These are phyloP conservation scores for Lagodon rhomboides DNA, from an alignment of 2,797 vertebrate genomes.

Conservation along the genomic window DNA sequence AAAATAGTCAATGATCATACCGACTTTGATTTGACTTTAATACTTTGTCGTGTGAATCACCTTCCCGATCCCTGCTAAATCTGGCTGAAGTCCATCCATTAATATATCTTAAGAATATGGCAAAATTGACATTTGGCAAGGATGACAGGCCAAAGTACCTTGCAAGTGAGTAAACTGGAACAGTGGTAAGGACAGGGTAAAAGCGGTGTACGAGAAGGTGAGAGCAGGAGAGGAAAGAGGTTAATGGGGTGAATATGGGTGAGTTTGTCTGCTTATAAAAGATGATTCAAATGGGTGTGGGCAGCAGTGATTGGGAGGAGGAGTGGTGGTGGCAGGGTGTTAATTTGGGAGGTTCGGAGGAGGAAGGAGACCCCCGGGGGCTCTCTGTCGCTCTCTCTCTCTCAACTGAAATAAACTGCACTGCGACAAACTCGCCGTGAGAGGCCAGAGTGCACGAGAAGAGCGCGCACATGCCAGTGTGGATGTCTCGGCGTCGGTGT, in stretches of 20 bases:
- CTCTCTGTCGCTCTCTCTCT: slow-evolving; percentile 18
- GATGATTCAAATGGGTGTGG: slow-evolving; percentile 40
- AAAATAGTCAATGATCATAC: not conserved
- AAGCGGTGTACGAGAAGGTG: slow-evolving; percentile 27
- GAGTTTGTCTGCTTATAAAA: slow-evolving; percentile 27
- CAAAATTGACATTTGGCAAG: slow-evolving; percentile 9
- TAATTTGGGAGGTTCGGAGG: slow-evolving; percentile 62
- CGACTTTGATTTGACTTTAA: slow-evolving; percentile 5
- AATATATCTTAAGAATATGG: slow-evolving; percentile 1
- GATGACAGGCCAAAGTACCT: not conserved
- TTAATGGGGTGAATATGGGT: slow-evolving; percentile 24
- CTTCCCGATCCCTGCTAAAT: not conserved
- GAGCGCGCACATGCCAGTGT: slow-evolving; percentile 40
- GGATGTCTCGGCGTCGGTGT: slow-evolving; percentile 33
- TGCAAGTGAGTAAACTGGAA: slow-evolving; percentile 13
- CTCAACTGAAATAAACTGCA: slow-evolving; percentile 58
- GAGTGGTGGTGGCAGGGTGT: slow-evolving; percentile 54
- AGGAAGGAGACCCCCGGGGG: slow-evolving; percentile 48
- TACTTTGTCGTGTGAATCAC: not conserved
- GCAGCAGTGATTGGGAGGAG: slow-evolving; percentile 36
- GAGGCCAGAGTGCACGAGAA: slow-evolving; percentile 48
- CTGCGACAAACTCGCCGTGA: slow-evolving; percentile 65
- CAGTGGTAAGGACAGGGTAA: not conserved
- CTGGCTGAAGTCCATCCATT: not conserved
- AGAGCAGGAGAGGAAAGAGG: slow-evolving; percentile 20